Base-by-base conservation (phyloP, 1,140 invertebrate genomes). In the Belonocnema kinseyi region DNA sequence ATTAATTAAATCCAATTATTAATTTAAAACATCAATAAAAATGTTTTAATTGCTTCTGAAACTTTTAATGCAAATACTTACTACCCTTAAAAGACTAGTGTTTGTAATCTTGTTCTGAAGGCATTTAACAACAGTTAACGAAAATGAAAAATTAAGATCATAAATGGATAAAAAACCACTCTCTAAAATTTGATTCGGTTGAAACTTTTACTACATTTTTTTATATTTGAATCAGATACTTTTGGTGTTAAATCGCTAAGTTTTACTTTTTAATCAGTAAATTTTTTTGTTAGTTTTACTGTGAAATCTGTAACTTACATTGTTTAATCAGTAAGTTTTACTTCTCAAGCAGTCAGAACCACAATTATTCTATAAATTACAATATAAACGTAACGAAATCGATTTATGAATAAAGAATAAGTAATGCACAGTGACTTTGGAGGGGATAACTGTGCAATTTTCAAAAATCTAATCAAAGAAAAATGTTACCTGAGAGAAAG, bases 21-120 rank as follows among this genome's bases (percentile, higher is more conserved):
- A 40, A 7, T 6, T 21, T 21, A 21, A 21, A 21, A 21, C 2
- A 10, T 12, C 6, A 58, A 21, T 26, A 66, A 19, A n/a, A 46
- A 40, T n/a, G 14, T 40, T 40, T 46, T 40, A 74, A 53, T 74
- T 40, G 53, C 53, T 14, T 70, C 46, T 50, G 50, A 33, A 70
- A 56, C 72, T 54, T 52, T 56, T 61, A 46, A 71, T 70, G 73
- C 78, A 78, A 79, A 80, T 85, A 85, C 83, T 83, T 86, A 86
- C 81, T 83, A 82, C 80, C 83, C 80, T 83, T 82, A 86, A 76
- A 80, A 80, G 81, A 83, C 80, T 84, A 85, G 82, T 86, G 83
- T 80, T 82, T 78, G 51, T 81, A 82, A 46, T 80, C 73, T 86
- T 85, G 83, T 77, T 83, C 78, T 78, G 74, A 84, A 81, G 78